Conservation (phyloP, 2,888 invertebrate species). For the Octonoba sinensis region DNA sequence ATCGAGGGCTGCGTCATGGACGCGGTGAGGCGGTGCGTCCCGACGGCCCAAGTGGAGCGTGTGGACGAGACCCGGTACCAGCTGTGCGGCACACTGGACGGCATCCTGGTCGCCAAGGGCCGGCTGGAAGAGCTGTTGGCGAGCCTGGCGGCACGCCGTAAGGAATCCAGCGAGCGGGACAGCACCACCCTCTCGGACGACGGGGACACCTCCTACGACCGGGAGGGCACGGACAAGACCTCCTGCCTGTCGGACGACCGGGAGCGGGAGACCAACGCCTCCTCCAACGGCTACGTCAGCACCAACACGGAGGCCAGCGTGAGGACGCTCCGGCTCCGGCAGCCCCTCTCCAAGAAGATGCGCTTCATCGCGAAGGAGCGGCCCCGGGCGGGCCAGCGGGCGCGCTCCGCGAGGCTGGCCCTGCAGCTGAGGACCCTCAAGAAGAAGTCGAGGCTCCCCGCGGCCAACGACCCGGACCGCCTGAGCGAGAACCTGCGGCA, state of each 20-base stretch:
- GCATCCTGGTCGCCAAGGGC: conserved; percentile 40
- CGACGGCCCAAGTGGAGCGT: conserved; percentile 31
- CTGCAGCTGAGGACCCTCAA: conserved; percentile 29
- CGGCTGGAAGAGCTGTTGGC: conserved; percentile 39
- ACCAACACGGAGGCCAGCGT: conserved; percentile 39
- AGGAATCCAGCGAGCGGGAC: conserved; percentile 39
- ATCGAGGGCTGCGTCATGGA: conserved; percentile 43
- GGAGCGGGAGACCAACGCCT: conserved; percentile 39
- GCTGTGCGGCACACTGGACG: conserved; percentile 50
- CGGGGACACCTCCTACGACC: conserved; percentile 53
- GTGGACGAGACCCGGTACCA: conserved; percentile 23
- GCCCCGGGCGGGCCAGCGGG: conserved; percentile 28
- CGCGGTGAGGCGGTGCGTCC: conserved; percentile 21
- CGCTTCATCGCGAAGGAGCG: conserved; percentile 39
- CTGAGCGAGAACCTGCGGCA: conserved; percentile 48
- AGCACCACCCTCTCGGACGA: conserved; percentile 50
- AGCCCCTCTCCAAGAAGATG: conserved; percentile 37
- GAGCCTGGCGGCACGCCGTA: conserved; percentile 17
- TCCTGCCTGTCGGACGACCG: conserved; percentile 50
- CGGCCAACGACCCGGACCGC: conserved; percentile 27
- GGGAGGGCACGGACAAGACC: conserved; percentile 38
- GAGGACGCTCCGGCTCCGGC: conserved; percentile 9
- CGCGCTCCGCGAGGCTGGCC: conserved; percentile 12
- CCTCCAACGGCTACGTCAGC: conserved; percentile 38
- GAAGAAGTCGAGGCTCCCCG: conserved; percentile 15